These are phyloP conservation scores for Steinernema feltiae DNA, from an alignment of 1,140 invertebrate species.

Conservation along the genomic window DNA sequence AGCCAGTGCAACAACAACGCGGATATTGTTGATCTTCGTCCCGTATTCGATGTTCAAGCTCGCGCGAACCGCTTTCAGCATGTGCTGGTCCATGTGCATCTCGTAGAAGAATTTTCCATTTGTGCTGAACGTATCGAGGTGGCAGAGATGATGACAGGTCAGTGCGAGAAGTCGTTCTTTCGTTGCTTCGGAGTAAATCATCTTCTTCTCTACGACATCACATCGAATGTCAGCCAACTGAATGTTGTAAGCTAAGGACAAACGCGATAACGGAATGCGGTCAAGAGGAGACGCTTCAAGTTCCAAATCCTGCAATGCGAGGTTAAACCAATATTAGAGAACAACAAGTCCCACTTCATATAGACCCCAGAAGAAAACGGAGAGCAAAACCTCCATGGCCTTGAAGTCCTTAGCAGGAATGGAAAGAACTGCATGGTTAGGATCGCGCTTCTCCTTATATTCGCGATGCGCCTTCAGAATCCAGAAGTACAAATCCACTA, in stretches of 20 bases:
- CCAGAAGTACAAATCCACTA: slow-evolving; percentile 51
- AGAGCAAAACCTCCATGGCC: slow-evolving; percentile 46
- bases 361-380: slow-evolving; percentile 41
- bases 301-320: slow-evolving; percentile 29
- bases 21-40: slow-evolving; percentile 43
- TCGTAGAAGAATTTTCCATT: slow-evolving; percentile 26
- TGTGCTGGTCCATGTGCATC: slow-evolving; percentile 37
- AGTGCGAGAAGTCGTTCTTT: slow-evolving; percentile 40
- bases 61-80: slow-evolving; percentile 41
- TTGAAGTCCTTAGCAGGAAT: slow-evolving; percentile 42
- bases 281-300: slow-evolving; percentile 37
- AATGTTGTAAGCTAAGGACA: slow-evolving; percentile 17
- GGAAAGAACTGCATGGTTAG: neutral
- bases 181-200: slow-evolving; percentile 23
- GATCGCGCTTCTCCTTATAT: slow-evolving; percentile 42
- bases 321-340: no score
- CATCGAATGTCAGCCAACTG: slow-evolving; percentile 24
- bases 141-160: slow-evolving; percentile 33
- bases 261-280: slow-evolving; percentile 18
- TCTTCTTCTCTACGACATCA: slow-evolving; percentile 41
- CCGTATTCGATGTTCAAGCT: slow-evolving; percentile 39
- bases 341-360: no score
- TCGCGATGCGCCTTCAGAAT: slow-evolving; percentile 52
- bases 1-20: slow-evolving; percentile 43
- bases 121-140: slow-evolving; percentile 25